Conservation (phyloP, 53 echinoderm and acorn worm genomes). For the Luidia sarsii region DNA sequence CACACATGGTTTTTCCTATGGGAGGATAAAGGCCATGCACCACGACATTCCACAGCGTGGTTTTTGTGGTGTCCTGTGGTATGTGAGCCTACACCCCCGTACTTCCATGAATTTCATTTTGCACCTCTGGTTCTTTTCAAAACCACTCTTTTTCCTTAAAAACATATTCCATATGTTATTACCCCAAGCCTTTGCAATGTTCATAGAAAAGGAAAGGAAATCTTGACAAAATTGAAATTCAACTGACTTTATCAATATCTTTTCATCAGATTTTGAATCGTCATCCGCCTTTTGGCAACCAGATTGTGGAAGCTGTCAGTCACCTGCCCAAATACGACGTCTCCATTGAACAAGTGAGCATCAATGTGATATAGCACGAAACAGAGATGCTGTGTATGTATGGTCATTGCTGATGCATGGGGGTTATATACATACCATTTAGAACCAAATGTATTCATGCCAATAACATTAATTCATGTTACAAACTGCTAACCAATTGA, state of each 20-base stretch:
- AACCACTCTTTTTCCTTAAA: too few relatives aligned
- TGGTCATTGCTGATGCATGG: background rate
- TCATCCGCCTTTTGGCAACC: slow-evolving; percentile 93
- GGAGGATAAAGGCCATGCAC: too few relatives aligned
- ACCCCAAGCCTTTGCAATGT: background rate
- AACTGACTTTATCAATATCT: background rate
- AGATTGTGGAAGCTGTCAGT: slow-evolving; percentile 76
- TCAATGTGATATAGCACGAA: too few relatives aligned
- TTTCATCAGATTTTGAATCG: slow-evolving; percentile 91
- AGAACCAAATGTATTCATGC: background rate
- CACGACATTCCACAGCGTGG: too few relatives aligned
- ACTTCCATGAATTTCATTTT: background rate
- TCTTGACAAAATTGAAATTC: background rate
- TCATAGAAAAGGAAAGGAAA: background rate
- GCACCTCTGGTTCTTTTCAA: background rate
- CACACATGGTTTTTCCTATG: too few relatives aligned
- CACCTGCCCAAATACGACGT: slow-evolving; percentile 89
- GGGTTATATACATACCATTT: background rate
- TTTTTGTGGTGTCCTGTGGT: too few relatives aligned
- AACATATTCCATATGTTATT: too few relatives aligned
- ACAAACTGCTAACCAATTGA: too few relatives aligned
- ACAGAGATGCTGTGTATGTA: background rate
- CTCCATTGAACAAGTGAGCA: slow-evolving; percentile 78
- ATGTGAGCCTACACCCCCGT: too few relatives aligned
- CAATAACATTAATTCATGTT: too few relatives aligned